Evolutionary conservation across 2,797 vertebrate genomes (phyloP).

Genomic region (Pseudochirops corinnae): DNA sequence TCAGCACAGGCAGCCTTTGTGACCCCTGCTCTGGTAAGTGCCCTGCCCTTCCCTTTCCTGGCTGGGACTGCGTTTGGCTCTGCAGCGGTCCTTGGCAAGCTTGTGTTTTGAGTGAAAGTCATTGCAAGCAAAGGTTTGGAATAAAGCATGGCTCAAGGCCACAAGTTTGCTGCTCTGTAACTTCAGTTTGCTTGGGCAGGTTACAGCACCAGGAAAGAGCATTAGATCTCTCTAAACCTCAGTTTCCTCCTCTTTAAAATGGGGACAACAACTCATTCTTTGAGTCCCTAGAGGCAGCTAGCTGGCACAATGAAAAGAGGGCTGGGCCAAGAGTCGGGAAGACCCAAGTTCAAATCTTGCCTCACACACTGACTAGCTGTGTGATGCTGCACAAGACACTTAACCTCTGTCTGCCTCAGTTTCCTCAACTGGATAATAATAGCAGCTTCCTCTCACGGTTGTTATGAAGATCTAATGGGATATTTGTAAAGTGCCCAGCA

Average conservation of each 20-base stretch:
- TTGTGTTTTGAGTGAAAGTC: neutral
- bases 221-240: neutral
- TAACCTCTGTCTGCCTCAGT: neutral
- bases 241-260: neutral
- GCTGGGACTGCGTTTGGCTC: neutral
- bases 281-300: neutral
- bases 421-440: neutral
- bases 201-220: neutral
- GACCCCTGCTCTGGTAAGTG: constrained; percentile 13
- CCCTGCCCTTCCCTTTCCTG: neutral
- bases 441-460: neutral
- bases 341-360: neutral
- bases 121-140: neutral
- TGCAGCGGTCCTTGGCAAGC: constrained; percentile 1
- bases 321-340: neutral
- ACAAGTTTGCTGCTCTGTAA: neutral
- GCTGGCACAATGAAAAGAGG: neutral
- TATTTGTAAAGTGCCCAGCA: neutral
- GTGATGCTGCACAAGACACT: neutral
- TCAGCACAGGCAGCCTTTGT: neutral
- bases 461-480: neutral
- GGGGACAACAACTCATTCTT: neutral
- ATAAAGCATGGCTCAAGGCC: rapidly evolving
- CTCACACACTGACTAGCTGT: neutral
- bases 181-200: neutral